Evolutionary conservation across 2,888 invertebrate species (phyloP).

Genomic region (Pecten maximus): DNA sequence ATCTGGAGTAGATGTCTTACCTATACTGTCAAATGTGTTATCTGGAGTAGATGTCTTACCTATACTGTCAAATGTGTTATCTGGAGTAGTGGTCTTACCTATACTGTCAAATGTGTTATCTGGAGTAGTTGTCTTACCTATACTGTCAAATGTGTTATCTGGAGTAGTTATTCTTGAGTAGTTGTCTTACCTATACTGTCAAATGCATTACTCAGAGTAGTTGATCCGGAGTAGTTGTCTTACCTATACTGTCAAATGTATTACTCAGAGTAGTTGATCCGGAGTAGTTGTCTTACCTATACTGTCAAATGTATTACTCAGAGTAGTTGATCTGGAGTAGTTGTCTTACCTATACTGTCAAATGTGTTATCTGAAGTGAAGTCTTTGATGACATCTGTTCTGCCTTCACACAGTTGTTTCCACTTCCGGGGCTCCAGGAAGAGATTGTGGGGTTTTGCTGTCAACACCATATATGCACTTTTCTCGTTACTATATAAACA

Average conservation of each 20-base stretch:
- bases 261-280: no score
- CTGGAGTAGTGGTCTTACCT: no score
- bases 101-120: no score
- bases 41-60: no score
- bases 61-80: background rate
- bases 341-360: slow-evolving; percentile 50
- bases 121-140: slow-evolving; percentile 47
- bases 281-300: background rate
- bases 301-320: background rate
- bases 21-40: background rate
- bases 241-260: background rate
- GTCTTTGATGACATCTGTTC: slow-evolving; percentile 37
- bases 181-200: no score
- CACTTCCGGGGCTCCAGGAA: slow-evolving; percentile 66
- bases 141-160: slow-evolving; percentile 44
- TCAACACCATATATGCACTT: slow-evolving; percentile 20
- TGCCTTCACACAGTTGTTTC: slow-evolving; percentile 63
- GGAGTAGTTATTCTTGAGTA: no score
- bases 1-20: no score
- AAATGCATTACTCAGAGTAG: no score
- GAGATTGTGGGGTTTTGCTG: slow-evolving; percentile 71
- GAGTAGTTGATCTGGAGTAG: no score
- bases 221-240: no score
- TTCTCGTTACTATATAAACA: no score
- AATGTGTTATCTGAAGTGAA: slow-evolving; percentile 43